phyloP scores from a whole-genome alignment of 1,140 invertebrate species.

The Papilio machaon region DNA sequence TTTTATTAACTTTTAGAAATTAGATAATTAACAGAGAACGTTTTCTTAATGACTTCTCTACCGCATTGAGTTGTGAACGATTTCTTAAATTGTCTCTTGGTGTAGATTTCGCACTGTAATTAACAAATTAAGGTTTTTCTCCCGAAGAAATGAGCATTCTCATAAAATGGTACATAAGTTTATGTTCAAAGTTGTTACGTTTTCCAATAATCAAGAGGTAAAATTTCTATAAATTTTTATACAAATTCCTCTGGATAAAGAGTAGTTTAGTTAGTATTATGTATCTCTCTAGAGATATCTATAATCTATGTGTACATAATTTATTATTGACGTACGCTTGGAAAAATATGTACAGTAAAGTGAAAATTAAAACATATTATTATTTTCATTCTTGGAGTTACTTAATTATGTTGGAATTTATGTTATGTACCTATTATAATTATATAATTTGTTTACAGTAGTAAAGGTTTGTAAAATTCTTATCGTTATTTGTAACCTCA shows the following conservation, averaged over 20 bases:
- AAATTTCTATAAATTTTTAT: background rate
- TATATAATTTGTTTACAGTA: slow-evolving; percentile 1
- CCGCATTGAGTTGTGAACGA: background rate
- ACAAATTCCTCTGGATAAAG: background rate
- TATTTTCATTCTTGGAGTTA: slow-evolving; percentile 2
- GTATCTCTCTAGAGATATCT: background rate
- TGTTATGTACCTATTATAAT: background rate
- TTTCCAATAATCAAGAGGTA: background rate
- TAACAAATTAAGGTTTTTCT: too few species aligned
- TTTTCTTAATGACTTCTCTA: too few species aligned
- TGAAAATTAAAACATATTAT: background rate
- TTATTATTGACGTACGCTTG: background rate
- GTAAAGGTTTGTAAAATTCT: slow-evolving; percentile 2
- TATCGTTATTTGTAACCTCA: background rate
- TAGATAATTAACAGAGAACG: too few species aligned
- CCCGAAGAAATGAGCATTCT: too few species aligned
- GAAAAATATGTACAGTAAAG: background rate
- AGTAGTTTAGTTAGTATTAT: background rate
- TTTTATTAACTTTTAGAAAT: too few species aligned
- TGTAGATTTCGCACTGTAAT: background rate
- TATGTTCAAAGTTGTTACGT: background rate
- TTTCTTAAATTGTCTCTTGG: background rate
- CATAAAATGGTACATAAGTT: background rate
- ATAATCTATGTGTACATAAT: slow-evolving; percentile 5
- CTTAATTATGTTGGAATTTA: slow-evolving; percentile 13